Evolutionary conservation across 2,113 vertebrate species (phyloP), one percentile per base, ranked within the genome.

Genomic region (Planiliza haematocheilus): DNA sequence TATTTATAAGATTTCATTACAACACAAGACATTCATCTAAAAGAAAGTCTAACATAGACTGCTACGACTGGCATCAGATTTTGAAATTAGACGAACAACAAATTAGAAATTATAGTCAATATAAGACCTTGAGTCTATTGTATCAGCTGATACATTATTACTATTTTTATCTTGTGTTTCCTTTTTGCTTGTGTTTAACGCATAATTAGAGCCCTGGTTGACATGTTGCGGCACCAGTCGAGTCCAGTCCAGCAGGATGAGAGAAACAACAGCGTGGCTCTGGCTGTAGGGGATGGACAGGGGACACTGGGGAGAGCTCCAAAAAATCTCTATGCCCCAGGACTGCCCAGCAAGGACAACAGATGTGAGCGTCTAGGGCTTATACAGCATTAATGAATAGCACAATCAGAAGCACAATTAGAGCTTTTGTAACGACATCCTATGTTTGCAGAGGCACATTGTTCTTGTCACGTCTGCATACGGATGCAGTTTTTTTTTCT

Each of bases 191-290:
- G 10, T 81, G 2, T 79, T 42, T 62, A 10, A 46, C 11, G 12
- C 24, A 13, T 46, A n/a, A 21, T 63, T 51, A 97, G 96, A 90
- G 96, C 96, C 21, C 90, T 97, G 81, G 96, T 97, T 52, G 96
- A 97, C 86, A 97, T 97, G 81, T 79, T 97, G 79, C 92, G 96
- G 50, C 96, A 97, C 82, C 96, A 97, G 79, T 94, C 95, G 0
- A 96, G 94, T 38, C 94, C 94, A 0, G 94, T 94, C 39, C 91
- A 94, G 65, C 95, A 95, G 62, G 93, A 95, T 0, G 96, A 97
- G 91, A 89, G 96, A 63, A 95, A 96, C 81, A 95, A 96, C 85
- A 96, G 96, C 42, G 95, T 95, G 65, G 94, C 93, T 63, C 82
- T 96, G 81, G 86, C 94, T 18, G 86, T 94, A 1, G 93, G 89